Evolutionary conservation across 2,888 invertebrate species (phyloP).

Genomic region (Epinotia ramella): DNA sequence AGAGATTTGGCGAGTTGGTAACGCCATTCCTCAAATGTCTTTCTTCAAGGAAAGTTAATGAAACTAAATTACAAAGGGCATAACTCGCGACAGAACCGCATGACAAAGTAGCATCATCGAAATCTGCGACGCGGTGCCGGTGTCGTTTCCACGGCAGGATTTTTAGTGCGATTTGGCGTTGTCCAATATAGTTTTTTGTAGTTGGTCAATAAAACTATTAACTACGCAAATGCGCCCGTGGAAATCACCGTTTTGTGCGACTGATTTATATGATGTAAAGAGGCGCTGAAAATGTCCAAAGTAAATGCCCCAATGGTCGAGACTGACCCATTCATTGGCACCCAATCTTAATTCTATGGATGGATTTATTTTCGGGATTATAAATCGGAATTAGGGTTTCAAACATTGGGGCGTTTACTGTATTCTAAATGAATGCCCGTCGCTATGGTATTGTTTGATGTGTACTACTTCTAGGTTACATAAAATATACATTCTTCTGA

Average conservation of each 20-base stretch:
- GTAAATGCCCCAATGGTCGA: neutral
- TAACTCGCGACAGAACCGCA: neutral
- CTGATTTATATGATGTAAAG: neutral
- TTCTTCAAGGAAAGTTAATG: neutral
- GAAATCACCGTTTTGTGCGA: neutral
- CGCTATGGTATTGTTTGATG: neutral
- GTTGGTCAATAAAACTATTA: neutral
- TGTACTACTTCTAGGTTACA: conserved; percentile 31
- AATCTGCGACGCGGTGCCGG: neutral
- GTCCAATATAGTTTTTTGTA: neutral
- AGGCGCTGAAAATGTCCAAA: neutral
- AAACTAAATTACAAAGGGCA: neutral
- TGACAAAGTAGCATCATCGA: neutral
- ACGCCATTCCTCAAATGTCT: conserved; percentile 1
- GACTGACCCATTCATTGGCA: neutral
- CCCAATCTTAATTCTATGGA: neutral
- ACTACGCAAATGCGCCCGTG: no score
- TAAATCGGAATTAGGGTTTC: neutral
- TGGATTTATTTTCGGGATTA: neutral
- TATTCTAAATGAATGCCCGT: neutral
- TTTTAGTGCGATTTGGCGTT: neutral
- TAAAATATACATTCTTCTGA: conserved; percentile 45
- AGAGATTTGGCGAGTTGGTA: neutral
- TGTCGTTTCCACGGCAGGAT: neutral
- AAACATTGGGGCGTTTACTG: neutral